Evolutionary conservation across 2,797 vertebrate genomes (phyloP).

Genomic region (Phataginus tetradactyla): DNA sequence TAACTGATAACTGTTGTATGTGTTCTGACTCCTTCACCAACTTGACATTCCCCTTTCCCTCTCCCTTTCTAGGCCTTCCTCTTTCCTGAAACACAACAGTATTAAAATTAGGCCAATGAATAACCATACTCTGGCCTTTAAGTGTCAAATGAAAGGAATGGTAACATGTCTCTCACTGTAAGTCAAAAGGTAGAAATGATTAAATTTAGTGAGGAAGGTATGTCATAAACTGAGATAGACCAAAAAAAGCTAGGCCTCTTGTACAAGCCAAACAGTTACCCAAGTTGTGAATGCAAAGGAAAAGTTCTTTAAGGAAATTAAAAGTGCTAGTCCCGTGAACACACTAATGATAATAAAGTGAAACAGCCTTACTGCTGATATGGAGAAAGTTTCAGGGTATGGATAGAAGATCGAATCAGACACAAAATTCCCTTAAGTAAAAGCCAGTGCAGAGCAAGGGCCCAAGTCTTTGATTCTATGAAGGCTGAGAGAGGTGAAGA

Average conservation of each 20-base stretch:
- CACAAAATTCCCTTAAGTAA: background rate
- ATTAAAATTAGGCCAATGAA: background rate
- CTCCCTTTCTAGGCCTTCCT: background rate
- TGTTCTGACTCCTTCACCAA: background rate
- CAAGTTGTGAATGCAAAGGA: background rate
- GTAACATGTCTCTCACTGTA: background rate
- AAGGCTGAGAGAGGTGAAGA: background rate
- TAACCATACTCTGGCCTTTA: background rate
- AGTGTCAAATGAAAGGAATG: background rate
- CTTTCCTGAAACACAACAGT: background rate
- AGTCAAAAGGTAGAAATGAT: background rate
- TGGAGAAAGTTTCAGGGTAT: background rate
- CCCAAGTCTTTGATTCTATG: background rate
- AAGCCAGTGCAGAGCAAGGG: background rate
- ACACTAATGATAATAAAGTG: background rate
- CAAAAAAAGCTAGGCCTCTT: background rate
- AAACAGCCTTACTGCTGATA: background rate
- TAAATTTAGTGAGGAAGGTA: background rate
- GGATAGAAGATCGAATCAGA: background rate
- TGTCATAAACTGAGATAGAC: background rate
- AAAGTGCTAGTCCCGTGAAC: background rate
- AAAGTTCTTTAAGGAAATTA: background rate
- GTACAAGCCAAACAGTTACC: background rate
- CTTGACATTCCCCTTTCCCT: background rate
- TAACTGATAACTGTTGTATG: background rate